phyloP scores from a whole-genome alignment of 2,113 vertebrate genomes.

The Anguilla japonica region DNA sequence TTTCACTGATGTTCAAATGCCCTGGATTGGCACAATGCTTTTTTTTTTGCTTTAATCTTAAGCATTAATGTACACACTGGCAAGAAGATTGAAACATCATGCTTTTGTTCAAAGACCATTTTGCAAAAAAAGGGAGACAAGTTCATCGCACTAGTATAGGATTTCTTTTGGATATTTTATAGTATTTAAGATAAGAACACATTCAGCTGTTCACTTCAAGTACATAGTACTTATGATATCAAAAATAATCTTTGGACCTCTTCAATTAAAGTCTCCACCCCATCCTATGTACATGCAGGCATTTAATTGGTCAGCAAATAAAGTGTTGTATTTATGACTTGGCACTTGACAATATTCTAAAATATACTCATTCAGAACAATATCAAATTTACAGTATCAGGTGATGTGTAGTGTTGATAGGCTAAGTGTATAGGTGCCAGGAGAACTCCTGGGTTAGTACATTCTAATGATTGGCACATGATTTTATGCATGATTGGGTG shows the following conservation, averaged over 20 bases:
- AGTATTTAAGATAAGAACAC: neutral
- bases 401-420: neutral
- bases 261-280: neutral
- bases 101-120: neutral
- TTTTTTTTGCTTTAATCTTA: neutral
- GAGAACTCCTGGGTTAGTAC: too few species aligned
- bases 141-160: neutral
- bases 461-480: too few species aligned
- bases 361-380: neutral
- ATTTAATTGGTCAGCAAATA: neutral
- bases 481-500: too few species aligned
- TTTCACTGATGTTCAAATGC: neutral
- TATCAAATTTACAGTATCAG: neutral
- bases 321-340: neutral
- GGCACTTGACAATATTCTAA: neutral
- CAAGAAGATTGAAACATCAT: neutral
- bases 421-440: too few species aligned
- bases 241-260: neutral
- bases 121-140: neutral
- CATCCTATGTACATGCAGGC: neutral
- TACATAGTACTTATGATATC: neutral
- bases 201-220: neutral
- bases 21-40: neutral
- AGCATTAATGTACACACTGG: neutral
- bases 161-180: neutral